These are phyloP conservation scores for Heliconius hortense DNA, from an alignment of 2,888 invertebrate genomes.

Conservation along the genomic window DNA sequence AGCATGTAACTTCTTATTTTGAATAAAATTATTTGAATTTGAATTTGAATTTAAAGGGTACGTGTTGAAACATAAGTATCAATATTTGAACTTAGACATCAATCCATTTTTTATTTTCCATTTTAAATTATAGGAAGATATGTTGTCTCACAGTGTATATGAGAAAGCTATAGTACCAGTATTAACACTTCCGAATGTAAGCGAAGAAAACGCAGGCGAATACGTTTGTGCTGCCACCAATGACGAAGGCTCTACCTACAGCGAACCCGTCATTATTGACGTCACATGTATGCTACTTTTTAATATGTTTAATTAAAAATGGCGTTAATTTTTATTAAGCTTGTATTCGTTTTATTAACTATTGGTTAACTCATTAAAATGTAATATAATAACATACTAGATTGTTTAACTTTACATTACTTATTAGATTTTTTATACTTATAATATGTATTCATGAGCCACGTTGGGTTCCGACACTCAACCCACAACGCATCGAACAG, in stretches of 20 bases:
- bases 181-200: conserved; percentile 55
- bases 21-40: too few relatives aligned
- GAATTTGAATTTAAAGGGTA: too few relatives aligned
- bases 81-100: background rate
- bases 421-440: too few relatives aligned
- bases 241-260: conserved; percentile 62
- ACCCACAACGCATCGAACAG: too few relatives aligned
- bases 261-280: conserved; percentile 62
- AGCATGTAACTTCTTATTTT: too few relatives aligned
- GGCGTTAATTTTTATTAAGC: background rate
- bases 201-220: conserved; percentile 63
- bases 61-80: background rate
- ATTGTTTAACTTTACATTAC: too few relatives aligned
- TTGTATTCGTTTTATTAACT: background rate
- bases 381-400: too few relatives aligned
- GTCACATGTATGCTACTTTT: conserved; percentile 59
- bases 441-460: too few relatives aligned
- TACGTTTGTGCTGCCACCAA: conserved; percentile 71
- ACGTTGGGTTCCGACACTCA: too few relatives aligned
- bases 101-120: background rate
- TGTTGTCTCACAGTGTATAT: conserved; percentile 49
- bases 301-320: background rate
- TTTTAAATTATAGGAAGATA: conserved; percentile 56
- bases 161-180: conserved; percentile 53
- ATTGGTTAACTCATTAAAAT: background rate